A percentile compares a stretch with the other conserved stretches of the same genome.
These are phyloP conservation scores for Choristoneura rosaceana DNA, from an alignment of 2,888 invertebrate species.

Conservation along the genomic window DNA sequence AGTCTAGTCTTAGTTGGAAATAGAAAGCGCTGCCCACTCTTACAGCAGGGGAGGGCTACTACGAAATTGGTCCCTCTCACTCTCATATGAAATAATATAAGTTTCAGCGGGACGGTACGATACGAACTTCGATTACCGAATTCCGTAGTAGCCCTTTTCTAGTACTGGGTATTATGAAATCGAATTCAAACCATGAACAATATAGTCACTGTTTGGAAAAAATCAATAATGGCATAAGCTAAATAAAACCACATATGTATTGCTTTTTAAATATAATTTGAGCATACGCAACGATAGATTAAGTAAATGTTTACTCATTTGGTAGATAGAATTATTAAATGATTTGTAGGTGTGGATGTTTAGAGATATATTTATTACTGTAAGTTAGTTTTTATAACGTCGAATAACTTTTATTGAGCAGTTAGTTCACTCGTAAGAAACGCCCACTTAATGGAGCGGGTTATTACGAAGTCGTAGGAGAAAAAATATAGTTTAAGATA, in stretches of 20 bases:
- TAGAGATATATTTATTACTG: not conserved
- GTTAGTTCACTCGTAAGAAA: not conserved
- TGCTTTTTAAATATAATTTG: not conserved
- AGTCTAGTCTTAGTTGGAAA: no score
- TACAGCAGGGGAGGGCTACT: no score
- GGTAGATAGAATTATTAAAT: not conserved
- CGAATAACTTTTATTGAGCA: not conserved
- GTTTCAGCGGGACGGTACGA: no score
- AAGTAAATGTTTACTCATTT: not conserved
- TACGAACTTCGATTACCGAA: no score
- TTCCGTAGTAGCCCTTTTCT: no score
- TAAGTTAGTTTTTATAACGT: not conserved
- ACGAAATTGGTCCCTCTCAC: no score
- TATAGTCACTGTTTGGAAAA: no score
- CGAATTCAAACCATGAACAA: no score
- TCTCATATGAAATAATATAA: no score
- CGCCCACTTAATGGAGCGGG: not conserved
- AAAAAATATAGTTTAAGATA: no score
- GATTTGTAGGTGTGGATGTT: not conserved
- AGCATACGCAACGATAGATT: not conserved
- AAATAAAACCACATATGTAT: not conserved
- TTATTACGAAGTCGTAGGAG: not conserved
- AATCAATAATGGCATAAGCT: not conserved
- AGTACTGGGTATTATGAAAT: no score
- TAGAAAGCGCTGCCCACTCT: no score